A percentile compares a stretch with the other conserved stretches of the same genome.
phyloP scores from a whole-genome alignment of 1,140 invertebrate genomes.

The Micrasema minimum region DNA sequence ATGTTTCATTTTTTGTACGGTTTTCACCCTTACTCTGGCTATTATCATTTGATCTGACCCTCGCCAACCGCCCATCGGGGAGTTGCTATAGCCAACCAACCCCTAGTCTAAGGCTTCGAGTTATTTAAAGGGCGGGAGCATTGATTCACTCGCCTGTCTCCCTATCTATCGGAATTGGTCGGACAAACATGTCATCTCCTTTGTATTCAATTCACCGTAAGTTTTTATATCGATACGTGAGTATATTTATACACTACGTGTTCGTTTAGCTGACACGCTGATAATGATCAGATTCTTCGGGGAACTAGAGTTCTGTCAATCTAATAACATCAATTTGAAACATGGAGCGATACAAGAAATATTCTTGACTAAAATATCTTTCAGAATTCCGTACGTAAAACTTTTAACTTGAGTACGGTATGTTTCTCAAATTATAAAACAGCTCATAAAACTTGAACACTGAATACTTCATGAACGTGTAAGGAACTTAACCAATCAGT shows the following conservation, averaged over 20 bases:
- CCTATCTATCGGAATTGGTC: slow-evolving; percentile 5
- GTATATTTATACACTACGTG: background rate
- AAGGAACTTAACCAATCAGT: no score
- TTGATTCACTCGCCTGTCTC: slow-evolving; percentile 21
- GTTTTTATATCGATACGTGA: background rate
- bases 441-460: background rate
- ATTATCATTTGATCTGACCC: slow-evolving; percentile 15
- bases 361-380: background rate
- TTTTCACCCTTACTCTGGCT: background rate
- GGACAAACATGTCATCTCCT: slow-evolving; percentile 12
- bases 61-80: background rate
- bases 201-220: background rate
- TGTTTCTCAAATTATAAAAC: background rate
- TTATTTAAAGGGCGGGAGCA: background rate
- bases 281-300: background rate
- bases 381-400: background rate
- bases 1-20: background rate
- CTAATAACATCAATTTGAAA: background rate
- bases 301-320: background rate
- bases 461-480: no score
- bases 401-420: background rate
- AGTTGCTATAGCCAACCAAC: no score
- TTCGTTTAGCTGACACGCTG: background rate
- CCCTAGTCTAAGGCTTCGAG: no score
- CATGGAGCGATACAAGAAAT: background rate